Base-by-base conservation (phyloP, 2,797 vertebrate genomes). In the Heliangelus exortis region DNA sequence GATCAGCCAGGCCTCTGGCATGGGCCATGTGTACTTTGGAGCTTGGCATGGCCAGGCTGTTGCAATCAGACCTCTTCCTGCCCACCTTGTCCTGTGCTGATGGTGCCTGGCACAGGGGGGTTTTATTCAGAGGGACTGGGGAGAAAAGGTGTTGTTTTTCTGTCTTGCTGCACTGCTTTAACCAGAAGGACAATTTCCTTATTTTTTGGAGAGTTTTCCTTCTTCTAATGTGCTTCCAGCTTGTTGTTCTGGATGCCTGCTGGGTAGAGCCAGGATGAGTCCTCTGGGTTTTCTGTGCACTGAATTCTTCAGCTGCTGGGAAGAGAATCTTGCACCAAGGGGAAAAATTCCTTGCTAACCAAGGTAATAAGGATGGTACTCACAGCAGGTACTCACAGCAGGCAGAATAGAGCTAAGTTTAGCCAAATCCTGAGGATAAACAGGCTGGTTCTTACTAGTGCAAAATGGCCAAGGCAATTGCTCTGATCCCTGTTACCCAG, bases 301-400 rank as follows among this genome's bases (percentile, higher is more conserved):
- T 74, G 67, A 69, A 47, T 92, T 91, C 21, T 50, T 75, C 28
- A 72, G 39, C n/a, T 88, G 28, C 39, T 83, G 79, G n/a, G 68
- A 83, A 53, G 50, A 22, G 39, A 67, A 12, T 87, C 16, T 78
- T 84, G n/a, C n/a, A 79, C 6, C 14, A 48, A 55, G 57, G 34
- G n/a, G 34, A 69, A 86, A 75, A 84, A 59, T 45, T 78, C 22
- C 43, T 86, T 94, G 23, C 43, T 66, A 82, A 36, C 39, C 6
- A 51, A 77, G 20, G 22, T 77, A 48, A 5, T 76, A 29, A 31
- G 5, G 16, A 25, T 75, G 43, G 58, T 86, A 10, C 31, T 92
- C 28, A 8, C 34, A 71, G 69, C 34, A 68, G 28, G 34, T 86
- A 10, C 31, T 92, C 28, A 8, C 34, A 71, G 69, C 34, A 68